These are phyloP conservation scores for Drosophila fungiperda DNA, from an alignment of 2,888 invertebrate species.

Conservation along the genomic window DNA sequence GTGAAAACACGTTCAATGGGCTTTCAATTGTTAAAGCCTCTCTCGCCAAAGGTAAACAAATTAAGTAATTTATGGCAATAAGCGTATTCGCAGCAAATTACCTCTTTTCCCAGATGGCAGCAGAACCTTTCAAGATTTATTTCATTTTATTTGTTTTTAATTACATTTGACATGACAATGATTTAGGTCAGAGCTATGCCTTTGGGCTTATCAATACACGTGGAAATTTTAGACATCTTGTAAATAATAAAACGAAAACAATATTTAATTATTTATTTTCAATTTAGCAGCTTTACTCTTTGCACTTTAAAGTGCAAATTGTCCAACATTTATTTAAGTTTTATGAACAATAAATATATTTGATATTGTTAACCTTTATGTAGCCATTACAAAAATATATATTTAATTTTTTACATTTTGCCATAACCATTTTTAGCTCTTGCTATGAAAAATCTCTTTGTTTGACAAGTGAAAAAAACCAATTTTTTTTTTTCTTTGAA, in stretches of 20 bases:
- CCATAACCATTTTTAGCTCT: not conserved
- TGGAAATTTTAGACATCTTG: not conserved
- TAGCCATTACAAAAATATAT: not conserved
- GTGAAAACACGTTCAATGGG: conserved; percentile 43
- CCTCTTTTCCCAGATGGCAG: conserved; percentile 1
- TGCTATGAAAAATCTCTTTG: not conserved
- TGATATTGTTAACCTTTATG: not conserved
- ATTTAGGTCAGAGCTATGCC: conserved; percentile 11
- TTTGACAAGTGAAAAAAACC: not conserved
- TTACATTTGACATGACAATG: conserved; percentile 36
- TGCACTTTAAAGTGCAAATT: not conserved
- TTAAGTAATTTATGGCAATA: conserved; percentile 69
- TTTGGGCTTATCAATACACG: not conserved
- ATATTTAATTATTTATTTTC: not conserved
- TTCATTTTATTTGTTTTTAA: conserved; percentile 14
- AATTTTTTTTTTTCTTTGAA: not conserved
- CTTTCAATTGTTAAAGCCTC: conserved; percentile 61
- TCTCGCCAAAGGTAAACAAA: conserved; percentile 60
- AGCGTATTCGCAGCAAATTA: conserved; percentile 22
- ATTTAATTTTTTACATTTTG: not conserved
- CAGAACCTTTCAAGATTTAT: not conserved
- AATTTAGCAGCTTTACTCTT: not conserved
- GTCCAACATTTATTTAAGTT: not conserved
- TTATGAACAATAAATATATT: not conserved
- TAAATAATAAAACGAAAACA: not conserved